Conservation (phyloP, 2,888 invertebrate species). For the Scaptomyza polygonia region DNA sequence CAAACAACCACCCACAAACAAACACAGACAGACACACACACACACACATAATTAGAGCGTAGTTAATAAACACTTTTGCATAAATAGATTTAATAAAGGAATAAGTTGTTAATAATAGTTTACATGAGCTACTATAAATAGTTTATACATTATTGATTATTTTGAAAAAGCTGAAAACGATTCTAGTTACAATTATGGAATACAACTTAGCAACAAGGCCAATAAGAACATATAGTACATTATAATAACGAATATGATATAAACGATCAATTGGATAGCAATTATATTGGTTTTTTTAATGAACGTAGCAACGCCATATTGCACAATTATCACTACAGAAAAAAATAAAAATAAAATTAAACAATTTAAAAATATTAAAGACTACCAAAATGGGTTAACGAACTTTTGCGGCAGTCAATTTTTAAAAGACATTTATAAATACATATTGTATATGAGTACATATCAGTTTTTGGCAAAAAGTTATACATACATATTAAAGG, state of each 20-base stretch:
- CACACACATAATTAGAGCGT: slow-evolving; percentile 52
- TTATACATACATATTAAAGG: slow-evolving; percentile 34
- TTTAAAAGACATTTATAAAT: slow-evolving; percentile 52
- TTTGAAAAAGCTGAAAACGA: slow-evolving; percentile 67
- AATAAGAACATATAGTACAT: slow-evolving; percentile 58
- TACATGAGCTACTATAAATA: slow-evolving; percentile 26
- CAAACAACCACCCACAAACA: slow-evolving; percentile 1
- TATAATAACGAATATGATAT: slow-evolving; percentile 26
- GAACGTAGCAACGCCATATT: slow-evolving; percentile 63
- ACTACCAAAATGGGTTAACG: slow-evolving; percentile 33
- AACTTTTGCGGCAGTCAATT: slow-evolving; percentile 58
- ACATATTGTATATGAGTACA: slow-evolving; percentile 58
- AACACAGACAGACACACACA: slow-evolving; percentile 7
- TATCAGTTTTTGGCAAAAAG: slow-evolving; percentile 68
- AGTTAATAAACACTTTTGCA: slow-evolving; percentile 63
- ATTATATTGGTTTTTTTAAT: slow-evolving; percentile 74
- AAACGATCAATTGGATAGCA: slow-evolving; percentile 65
- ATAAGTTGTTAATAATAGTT: slow-evolving; percentile 76
- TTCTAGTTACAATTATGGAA: slow-evolving; percentile 53
- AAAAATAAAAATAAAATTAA: slow-evolving; percentile 7
- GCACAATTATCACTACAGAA: slow-evolving; percentile 55
- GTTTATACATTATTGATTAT: slow-evolving; percentile 37
- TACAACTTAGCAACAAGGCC: slow-evolving; percentile 57
- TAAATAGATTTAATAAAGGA: slow-evolving; percentile 55
- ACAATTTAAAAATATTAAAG: not conserved